Percentiles rank a stretch among this genome's conserved stretches.
These are phyloP conservation scores for Cyphomyrmex costatus DNA, from an alignment of 1,140 invertebrate genomes.

Conservation along the genomic window DNA sequence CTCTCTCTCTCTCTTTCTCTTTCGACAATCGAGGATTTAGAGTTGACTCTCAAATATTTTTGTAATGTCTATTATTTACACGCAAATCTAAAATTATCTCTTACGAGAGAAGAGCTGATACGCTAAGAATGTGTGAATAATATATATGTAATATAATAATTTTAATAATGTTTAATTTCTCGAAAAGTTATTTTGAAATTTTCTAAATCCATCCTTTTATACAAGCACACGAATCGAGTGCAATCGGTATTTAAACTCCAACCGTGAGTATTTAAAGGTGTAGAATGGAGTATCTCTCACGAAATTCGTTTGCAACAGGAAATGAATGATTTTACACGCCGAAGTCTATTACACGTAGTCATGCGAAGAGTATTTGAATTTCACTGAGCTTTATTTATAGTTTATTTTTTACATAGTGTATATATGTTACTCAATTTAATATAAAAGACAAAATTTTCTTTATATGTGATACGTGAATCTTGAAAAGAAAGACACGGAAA, in stretches of 20 bases:
- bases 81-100: slow-evolving; percentile 1
- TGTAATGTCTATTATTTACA: background rate
- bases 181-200: background rate
- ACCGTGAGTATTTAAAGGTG: slow-evolving; percentile 44
- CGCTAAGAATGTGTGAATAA: background rate
- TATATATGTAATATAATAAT: background rate
- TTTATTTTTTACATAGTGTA: background rate
- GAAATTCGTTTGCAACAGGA: slow-evolving; percentile 46
- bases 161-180: background rate
- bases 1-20: too few relatives aligned
- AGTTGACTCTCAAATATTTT: slow-evolving; percentile 8
- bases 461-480: background rate
- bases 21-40: background rate
- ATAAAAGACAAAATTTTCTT: background rate
- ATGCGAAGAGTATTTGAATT: slow-evolving; percentile 6
- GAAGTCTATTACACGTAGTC: slow-evolving; percentile 8
- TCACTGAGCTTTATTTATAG: slow-evolving; percentile 3
- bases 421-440: background rate
- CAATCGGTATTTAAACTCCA: slow-evolving; percentile 14
- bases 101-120: background rate
- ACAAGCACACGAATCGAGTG: background rate
- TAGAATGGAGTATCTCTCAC: slow-evolving; percentile 22
- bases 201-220: background rate
- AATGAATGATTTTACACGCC: slow-evolving; percentile 35
- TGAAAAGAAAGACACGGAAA: background rate